phyloP scores from a whole-genome alignment of 2,113 vertebrate genomes.

The Colaptes auratus region DNA sequence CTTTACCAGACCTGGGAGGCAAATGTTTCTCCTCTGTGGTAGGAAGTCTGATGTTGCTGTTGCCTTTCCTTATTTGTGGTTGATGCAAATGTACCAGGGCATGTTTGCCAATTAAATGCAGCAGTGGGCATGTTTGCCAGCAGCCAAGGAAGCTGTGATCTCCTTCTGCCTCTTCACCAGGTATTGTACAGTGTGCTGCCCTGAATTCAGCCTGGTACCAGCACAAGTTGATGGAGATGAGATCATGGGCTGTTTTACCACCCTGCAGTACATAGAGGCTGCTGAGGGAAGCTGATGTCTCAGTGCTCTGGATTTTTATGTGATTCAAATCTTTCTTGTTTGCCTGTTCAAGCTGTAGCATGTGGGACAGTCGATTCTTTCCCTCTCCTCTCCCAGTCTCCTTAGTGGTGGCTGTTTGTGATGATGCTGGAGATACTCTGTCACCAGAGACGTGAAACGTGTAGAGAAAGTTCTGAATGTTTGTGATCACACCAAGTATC shows the following conservation, averaged over 20 bases:
- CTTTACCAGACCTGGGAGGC: not conserved
- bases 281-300: not conserved
- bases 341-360: not conserved
- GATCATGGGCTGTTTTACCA: not conserved
- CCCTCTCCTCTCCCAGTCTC: not conserved
- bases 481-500: not conserved
- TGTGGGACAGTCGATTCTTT: not conserved
- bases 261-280: not conserved
- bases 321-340: not conserved
- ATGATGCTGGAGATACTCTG: not conserved
- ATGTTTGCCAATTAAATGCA: slow-evolving; percentile 31
- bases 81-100: not conserved
- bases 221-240: not conserved
- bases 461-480: not conserved
- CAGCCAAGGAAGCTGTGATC: slow-evolving; percentile 18
- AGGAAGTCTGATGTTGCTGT: not conserved
- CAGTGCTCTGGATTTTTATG: not conserved
- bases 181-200: not conserved
- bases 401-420: not conserved
- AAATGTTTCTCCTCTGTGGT: not conserved
- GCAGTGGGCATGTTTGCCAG: slow-evolving; percentile 4
- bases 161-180: slow-evolving; percentile 3
- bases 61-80: not conserved
- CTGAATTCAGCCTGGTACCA: not conserved
- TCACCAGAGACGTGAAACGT: not conserved